Conservation (phyloP, 64 coral and sea anemone species). For the Acropora tenuis region DNA sequence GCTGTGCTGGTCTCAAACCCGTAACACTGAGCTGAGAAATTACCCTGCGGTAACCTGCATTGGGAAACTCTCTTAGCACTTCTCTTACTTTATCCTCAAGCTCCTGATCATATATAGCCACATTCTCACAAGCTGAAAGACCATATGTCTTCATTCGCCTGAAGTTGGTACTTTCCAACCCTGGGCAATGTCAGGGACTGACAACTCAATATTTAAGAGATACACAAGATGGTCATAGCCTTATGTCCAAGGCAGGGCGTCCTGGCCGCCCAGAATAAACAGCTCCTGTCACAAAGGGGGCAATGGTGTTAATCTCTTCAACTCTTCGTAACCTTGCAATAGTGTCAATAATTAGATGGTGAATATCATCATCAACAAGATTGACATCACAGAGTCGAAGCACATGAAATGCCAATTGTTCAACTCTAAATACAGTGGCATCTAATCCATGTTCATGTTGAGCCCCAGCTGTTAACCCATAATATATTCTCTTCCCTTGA, state of each 20-base stretch:
- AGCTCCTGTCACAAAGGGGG: constrained; percentile 8
- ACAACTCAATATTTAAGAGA: constrained; percentile 39
- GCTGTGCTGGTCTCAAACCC: constrained; percentile 36
- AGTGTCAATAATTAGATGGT: constrained; percentile 42
- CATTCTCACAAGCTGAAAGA: constrained; percentile 16
- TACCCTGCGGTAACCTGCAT: constrained; percentile 32
- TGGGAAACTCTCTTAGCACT: constrained; percentile 34
- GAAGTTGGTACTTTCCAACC: constrained; percentile 12
- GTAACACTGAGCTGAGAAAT: constrained; percentile 34
- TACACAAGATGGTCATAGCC: constrained; percentile 56
- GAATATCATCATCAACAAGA: constrained; percentile 13
- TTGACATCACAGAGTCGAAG: constrained; percentile 39
- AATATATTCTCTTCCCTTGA: too few relatives aligned
- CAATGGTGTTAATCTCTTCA: constrained; percentile 9
- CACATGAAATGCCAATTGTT: constrained; percentile 45
- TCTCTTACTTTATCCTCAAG: constrained; percentile 21
- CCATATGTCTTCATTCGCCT: constrained; percentile 47
- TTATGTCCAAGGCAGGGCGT: constrained; percentile 38
- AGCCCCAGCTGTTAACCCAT: too few relatives aligned
- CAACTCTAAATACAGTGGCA: constrained; percentile 21
- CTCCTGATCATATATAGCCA: constrained; percentile 16
- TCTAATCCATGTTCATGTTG: neutral
- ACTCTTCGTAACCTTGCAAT: constrained; percentile 41
- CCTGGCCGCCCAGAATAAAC: constrained; percentile 44
- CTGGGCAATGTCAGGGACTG: constrained; percentile 23